These are phyloP conservation scores for Prinia subflava DNA, from an alignment of 2,113 vertebrate genomes.

Conservation along the genomic window DNA sequence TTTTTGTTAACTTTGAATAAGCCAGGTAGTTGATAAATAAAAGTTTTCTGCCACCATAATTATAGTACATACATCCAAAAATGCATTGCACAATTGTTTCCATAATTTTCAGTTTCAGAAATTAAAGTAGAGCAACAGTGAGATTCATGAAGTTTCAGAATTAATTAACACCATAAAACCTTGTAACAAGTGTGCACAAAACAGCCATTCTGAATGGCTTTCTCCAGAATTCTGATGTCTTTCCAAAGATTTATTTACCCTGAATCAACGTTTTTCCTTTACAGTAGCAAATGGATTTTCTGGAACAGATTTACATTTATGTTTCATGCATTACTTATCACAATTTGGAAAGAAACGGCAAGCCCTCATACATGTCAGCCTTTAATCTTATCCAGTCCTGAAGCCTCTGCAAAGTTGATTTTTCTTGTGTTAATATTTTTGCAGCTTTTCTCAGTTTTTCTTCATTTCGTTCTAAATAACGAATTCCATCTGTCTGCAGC, in stretches of 20 bases:
- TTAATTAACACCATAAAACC: slow-evolving; percentile 53
- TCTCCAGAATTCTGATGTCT: neutral
- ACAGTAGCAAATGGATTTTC: neutral
- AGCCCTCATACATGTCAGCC: slow-evolving; percentile 83
- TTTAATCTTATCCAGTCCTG: slow-evolving; percentile 85
- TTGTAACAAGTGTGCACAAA: slow-evolving; percentile 1
- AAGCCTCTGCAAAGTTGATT: slow-evolving; percentile 81
- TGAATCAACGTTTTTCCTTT: neutral
- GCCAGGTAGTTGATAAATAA: slow-evolving; percentile 3
- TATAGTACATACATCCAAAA: slow-evolving; percentile 42
- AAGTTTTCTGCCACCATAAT: slow-evolving; percentile 44
- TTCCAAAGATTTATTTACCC: neutral
- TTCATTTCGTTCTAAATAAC: slow-evolving; percentile 90
- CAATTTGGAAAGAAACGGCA: slow-evolving; percentile 80
- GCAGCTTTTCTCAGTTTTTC: slow-evolving; percentile 87
- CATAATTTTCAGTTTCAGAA: slow-evolving; percentile 36
- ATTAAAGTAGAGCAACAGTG: slow-evolving; percentile 17
- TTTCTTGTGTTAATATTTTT: slow-evolving; percentile 83
- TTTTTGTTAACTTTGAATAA: slow-evolving; percentile 22
- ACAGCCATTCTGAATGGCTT: neutral
- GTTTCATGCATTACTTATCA: slow-evolving; percentile 47
- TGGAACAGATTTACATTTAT: slow-evolving; percentile 18
- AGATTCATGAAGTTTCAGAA: slow-evolving; percentile 37
- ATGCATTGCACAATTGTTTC: neutral
- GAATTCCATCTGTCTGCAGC: slow-evolving; percentile 83